Evolutionary conservation across 2,113 vertebrate species (phyloP).

Genomic region (Erinaceus europaeus): DNA sequence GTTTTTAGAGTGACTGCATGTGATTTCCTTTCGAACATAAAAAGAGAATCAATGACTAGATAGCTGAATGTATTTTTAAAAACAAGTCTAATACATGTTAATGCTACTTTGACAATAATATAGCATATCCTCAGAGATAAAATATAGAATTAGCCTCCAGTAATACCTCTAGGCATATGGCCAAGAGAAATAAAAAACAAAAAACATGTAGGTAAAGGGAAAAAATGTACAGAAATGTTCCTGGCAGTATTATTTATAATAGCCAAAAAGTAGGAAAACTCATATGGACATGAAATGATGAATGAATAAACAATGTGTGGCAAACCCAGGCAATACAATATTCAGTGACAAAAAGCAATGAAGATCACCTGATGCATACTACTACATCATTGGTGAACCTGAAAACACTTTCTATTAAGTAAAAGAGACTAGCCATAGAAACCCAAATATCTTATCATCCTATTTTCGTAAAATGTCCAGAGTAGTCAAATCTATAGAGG

Average conservation of each 20-base stretch:
- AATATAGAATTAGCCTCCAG: not conserved
- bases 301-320: not conserved
- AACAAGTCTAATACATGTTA: not conserved
- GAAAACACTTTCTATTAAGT: not conserved
- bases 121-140: not conserved
- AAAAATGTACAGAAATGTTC: not conserved
- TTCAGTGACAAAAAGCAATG: not conserved
- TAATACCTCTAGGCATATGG: not conserved
- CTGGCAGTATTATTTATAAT: not conserved
- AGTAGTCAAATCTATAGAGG: not conserved
- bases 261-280: not conserved
- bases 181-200: not conserved
- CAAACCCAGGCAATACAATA: not conserved
- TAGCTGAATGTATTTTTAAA: not conserved
- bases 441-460: not conserved
- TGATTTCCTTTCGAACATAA: not conserved
- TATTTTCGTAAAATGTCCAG: not conserved
- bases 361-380: not conserved
- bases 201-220: not conserved
- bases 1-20: not conserved
- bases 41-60: not conserved
- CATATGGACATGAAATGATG: not conserved
- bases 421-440: not conserved
- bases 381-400: not conserved
- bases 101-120: not conserved